Conservation (phyloP, 2,113 vertebrate genomes). For the Otus sunia region DNA sequence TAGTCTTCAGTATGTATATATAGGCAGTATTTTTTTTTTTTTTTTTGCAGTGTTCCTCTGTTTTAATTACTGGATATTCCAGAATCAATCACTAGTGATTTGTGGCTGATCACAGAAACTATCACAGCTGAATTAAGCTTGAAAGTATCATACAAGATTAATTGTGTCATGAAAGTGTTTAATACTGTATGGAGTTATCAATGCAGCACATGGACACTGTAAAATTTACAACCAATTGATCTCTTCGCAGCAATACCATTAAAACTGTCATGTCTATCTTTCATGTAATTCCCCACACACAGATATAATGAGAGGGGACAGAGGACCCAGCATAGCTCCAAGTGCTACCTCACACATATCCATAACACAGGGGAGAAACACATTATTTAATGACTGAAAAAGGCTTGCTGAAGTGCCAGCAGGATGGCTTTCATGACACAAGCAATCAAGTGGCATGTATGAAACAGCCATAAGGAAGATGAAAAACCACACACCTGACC, state of each 20-base stretch:
- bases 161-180: neutral
- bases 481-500: neutral
- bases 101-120: neutral
- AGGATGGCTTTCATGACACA: neutral
- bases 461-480: neutral
- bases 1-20: neutral
- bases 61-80: neutral
- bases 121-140: neutral
- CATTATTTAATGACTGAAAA: neutral
- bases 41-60: neutral
- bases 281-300: neutral
- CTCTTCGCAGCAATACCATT: neutral
- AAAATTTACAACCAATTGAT: neutral
- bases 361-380: neutral
- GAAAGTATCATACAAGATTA: neutral
- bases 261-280: neutral
- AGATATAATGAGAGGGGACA: neutral
- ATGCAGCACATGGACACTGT: neutral
- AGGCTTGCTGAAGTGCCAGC: neutral
- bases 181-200: neutral
- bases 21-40: neutral
- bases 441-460: neutral
- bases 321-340: neutral
- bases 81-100: slow-evolving; percentile 7
- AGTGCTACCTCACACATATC: neutral